Base-by-base conservation (phyloP, 2,113 vertebrate species). In the Setophaga coronata region DNA sequence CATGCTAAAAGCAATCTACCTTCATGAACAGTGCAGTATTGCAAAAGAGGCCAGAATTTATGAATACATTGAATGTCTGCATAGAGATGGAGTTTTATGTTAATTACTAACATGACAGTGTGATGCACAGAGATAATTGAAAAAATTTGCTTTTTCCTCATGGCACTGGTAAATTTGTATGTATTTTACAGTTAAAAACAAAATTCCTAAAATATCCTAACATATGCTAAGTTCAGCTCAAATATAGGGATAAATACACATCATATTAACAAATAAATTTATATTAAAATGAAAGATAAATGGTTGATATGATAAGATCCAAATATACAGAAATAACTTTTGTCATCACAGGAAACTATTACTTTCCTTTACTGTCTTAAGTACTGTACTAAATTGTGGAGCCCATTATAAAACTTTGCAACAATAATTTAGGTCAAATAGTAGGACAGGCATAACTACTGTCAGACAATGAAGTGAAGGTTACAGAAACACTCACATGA, bases 361-460 rank as follows among this genome's bases (percentile, higher is more conserved):
- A 70, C 14, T 26, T 72, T 82, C 18, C 23, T 69, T 17, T 20
- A 61, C 38, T 84, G 57, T 74, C 7, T 0, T 60, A 92, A 71
- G 80, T 40, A 79, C 10, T 66, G 53, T 33, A 71, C 61, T 89
- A 69, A 82, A 93, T 65, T 61, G 26, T n/a, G 21, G 19, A 87
- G 45, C 16, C 33, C 45, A 56, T 79, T 79, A 82, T 13, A 91
- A 87, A 76, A 89, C 79, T 85, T 67, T 79, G 70, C 36, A 89
- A 74, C n/a, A 67, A 14, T 48, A 84, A 94, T 82, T 87, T 42
- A 91, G 87, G 87, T 91, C 77, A 82, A 15, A 16, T 26, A 87
- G 73, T 40, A 93, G 73, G 81, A 73, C 73, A 87, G 42, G 36
- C 28, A 6, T 43, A 92, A 79, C 56, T 79, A 58, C 43, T 1